phyloP scores from a whole-genome alignment of 2,797 vertebrate genomes.

The Bucorvus abyssinicus region DNA sequence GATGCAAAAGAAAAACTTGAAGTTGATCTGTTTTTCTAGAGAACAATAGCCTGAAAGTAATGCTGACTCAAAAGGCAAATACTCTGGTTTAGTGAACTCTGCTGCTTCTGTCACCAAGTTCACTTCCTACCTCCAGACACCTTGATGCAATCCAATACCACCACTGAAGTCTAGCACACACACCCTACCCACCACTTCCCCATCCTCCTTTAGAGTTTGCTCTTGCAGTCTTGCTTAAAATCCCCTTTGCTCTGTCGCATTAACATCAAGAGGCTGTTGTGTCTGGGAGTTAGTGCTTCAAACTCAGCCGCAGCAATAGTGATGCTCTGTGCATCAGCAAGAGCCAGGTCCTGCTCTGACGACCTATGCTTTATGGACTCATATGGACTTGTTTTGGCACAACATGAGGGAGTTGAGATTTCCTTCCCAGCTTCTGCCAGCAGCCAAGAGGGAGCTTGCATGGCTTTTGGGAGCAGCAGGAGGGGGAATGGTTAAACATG shows the following conservation, averaged over 20 bases:
- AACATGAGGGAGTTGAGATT: not conserved
- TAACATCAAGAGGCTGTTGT: not conserved
- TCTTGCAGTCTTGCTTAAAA: not conserved
- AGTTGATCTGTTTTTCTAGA: not conserved
- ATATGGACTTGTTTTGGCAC: not conserved
- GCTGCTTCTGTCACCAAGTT: not conserved
- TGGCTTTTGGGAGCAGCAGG: not conserved
- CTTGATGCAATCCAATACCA: not conserved
- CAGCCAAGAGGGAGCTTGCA: not conserved
- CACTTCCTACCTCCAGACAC: not conserved
- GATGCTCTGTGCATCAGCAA: not conserved
- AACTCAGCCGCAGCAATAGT: not conserved
- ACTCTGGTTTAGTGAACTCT: not conserved
- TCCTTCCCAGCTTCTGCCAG: not conserved
- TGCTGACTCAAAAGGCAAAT: not conserved
- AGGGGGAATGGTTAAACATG: not conserved
- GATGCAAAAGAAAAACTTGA: not conserved
- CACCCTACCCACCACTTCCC: not conserved
- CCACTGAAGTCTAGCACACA: not conserved
- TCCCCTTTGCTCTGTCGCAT: not conserved
- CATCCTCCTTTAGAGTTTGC: not conserved
- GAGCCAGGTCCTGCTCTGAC: not conserved
- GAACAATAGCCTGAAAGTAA: not conserved
- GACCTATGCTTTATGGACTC: not conserved
- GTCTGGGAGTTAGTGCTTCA: not conserved